A percentile compares a stretch with the other conserved stretches of the same genome.
These are phyloP conservation scores for Brachypodius melanocephalos DNA, from an alignment of 2,113 vertebrate species.

Conservation along the genomic window DNA sequence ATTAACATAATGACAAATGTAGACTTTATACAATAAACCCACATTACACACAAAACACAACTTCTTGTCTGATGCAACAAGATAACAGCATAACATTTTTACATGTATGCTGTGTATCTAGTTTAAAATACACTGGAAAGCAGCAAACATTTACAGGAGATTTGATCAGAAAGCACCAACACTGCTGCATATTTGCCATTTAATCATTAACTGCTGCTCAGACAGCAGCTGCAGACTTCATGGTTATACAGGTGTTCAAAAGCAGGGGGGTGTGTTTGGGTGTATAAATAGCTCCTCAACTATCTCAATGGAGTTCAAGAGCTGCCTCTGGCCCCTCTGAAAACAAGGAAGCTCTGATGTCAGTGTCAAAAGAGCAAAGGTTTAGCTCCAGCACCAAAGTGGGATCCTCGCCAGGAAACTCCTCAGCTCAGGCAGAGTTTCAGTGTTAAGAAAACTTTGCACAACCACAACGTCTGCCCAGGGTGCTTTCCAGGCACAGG, in stretches of 20 bases:
- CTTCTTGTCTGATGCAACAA: background rate
- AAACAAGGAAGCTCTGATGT: background rate
- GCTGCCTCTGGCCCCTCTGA: background rate
- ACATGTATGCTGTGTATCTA: background rate
- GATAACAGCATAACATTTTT: background rate
- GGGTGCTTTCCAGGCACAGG: background rate
- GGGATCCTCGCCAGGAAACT: background rate
- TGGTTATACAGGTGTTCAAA: constrained; percentile 17
- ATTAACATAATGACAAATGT: background rate
- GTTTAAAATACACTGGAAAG: background rate
- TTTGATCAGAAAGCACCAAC: background rate
- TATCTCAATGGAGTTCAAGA: background rate
- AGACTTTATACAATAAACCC: background rate
- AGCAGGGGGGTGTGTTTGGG: background rate
- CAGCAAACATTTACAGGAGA: background rate
- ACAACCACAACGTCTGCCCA: background rate
- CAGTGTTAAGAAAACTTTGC: background rate
- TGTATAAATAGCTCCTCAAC: background rate
- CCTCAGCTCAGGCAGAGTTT: background rate
- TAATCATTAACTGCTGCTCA: constrained; percentile 14
- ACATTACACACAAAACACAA: background rate
- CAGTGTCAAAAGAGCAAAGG: background rate
- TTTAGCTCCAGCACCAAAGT: background rate
- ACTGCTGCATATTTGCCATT: background rate
- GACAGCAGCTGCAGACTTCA: background rate